Conservation (phyloP, 2,797 vertebrate species). For the Coilia nasus region DNA sequence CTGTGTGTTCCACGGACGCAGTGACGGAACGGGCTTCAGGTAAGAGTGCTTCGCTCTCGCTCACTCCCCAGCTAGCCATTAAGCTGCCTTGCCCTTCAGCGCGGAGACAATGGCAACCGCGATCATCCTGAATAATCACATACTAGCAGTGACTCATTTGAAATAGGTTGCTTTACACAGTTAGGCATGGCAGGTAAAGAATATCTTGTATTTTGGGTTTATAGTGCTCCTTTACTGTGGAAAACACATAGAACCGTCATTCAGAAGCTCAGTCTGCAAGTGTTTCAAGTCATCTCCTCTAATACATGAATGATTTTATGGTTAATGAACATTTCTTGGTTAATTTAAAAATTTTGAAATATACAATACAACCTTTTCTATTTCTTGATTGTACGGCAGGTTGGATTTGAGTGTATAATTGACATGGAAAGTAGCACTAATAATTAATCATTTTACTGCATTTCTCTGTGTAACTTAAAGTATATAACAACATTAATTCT, state of each 20-base stretch:
- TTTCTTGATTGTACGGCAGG: background rate
- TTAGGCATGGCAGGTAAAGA: too few species aligned
- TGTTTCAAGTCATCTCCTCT: too few species aligned
- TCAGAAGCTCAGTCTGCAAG: too few species aligned
- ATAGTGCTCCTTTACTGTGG: too few species aligned
- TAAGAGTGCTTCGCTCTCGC: slow-evolving; percentile 59
- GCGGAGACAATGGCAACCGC: background rate
- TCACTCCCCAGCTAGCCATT: background rate
- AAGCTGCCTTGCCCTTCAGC: slow-evolving; percentile 10
- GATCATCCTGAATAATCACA: background rate
- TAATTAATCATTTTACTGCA: background rate
- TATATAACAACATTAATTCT: too few species aligned
- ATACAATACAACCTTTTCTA: too few species aligned
- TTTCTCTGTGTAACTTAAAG: too few species aligned
- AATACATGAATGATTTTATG: too few species aligned
- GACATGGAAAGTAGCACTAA: background rate
- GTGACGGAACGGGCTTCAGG: slow-evolving; percentile 85
- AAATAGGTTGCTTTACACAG: background rate
- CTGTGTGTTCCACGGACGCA: slow-evolving; percentile 83
- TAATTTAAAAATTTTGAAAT: background rate
- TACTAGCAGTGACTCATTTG: background rate
- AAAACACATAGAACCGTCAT: too few species aligned
- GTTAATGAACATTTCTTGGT: background rate
- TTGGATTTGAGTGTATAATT: background rate
- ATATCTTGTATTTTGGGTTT: too few species aligned